Conservation (phyloP, 2,888 invertebrate genomes). For the Lasioglossum morio region DNA sequence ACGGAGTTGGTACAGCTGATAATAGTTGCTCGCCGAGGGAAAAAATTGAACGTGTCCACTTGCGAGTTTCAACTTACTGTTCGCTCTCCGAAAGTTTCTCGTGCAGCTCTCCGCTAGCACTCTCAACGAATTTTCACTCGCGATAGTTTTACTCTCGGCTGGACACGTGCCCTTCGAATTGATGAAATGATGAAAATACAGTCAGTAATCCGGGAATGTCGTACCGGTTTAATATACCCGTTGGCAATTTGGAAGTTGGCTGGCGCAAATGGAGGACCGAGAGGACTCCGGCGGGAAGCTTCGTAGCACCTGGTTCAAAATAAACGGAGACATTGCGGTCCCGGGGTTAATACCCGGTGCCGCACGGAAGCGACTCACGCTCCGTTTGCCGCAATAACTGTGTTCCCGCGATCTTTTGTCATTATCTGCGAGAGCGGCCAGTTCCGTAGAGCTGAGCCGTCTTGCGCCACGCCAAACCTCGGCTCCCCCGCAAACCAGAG, state of each 20-base stretch:
- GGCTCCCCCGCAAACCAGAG: neutral
- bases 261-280: neutral
- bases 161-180: neutral
- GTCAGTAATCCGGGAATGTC: neutral
- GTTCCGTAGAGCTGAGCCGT: neutral
- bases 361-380: conserved; percentile 3
- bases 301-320: conserved; percentile 1
- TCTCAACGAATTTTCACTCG: no score
- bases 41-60: no score
- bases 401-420: conserved; percentile 10
- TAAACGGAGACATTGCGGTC: conserved; percentile 1
- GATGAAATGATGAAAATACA: neutral
- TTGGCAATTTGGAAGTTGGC: neutral
- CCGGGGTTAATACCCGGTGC: neutral
- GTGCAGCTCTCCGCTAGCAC: no score
- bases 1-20: no score
- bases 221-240: neutral
- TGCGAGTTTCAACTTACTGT: no score
- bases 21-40: no score
- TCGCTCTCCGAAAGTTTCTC: no score
- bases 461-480: neutral
- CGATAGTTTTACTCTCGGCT: no score
- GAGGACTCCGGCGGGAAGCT: neutral
- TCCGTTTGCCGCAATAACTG: neutral
- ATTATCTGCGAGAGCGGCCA: neutral